Conservation (phyloP, 2,113 vertebrate genomes). For the Setophaga kirtlandii region DNA sequence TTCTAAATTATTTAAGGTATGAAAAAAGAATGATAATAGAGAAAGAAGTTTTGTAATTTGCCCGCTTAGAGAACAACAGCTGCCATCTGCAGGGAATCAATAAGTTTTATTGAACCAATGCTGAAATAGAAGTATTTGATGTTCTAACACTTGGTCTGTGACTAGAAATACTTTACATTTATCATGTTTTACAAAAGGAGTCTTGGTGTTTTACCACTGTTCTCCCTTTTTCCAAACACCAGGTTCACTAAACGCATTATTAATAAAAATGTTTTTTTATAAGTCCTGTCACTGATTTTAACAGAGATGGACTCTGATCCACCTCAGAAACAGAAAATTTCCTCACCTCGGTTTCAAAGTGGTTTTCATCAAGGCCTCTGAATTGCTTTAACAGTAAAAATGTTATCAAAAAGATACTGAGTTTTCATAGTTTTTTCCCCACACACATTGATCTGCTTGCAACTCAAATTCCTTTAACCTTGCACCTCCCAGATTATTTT, state of each 20-base stretch:
- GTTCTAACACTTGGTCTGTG: neutral
- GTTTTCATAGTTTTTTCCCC: accelerated
- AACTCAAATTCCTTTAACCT: neutral
- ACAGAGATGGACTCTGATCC: neutral
- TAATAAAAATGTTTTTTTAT: neutral
- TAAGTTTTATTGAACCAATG: neutral
- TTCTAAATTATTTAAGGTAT: neutral
- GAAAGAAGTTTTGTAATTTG: neutral
- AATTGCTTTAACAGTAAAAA: neutral
- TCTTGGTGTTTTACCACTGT: neutral
- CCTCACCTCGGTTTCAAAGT: neutral
- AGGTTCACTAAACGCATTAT: neutral
- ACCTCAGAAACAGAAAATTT: neutral
- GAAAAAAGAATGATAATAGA: neutral
- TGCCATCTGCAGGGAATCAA: neutral
- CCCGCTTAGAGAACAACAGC: neutral
- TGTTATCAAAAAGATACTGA: neutral
- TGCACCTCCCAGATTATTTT: neutral
- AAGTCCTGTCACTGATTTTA: neutral
- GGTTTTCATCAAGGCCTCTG: neutral
- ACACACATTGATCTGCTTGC: neutral
- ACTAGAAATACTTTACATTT: neutral
- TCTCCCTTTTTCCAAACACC: neutral
- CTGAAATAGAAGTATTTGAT: neutral
- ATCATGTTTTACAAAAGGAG: neutral